Percentiles rank a stretch among this genome's conserved stretches.
Conservation (phyloP, 2,888 invertebrate species). For the Hypomecis punctinalis region DNA sequence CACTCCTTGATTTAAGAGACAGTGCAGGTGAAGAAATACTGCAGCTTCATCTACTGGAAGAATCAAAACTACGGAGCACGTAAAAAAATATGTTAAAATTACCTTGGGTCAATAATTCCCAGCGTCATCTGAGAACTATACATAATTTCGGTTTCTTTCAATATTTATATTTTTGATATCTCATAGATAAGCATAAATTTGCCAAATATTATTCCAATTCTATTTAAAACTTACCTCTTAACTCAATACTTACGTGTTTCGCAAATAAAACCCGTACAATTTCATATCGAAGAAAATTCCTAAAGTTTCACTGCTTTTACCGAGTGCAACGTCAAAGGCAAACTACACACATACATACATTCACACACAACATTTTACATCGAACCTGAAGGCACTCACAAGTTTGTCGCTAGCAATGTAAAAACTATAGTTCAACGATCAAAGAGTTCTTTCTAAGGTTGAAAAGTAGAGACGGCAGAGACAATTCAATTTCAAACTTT, state of each 20-base stretch:
- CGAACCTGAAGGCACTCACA: slow-evolving; percentile 33
- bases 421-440: slow-evolving; percentile 22
- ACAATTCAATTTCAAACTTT: slow-evolving; percentile 33
- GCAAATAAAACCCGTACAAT: slow-evolving; percentile 8
- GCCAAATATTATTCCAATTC: not conserved
- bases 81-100: no score
- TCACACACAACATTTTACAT: slow-evolving; percentile 14
- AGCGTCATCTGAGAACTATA: no score
- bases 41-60: no score
- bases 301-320: slow-evolving; percentile 23
- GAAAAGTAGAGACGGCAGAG: slow-evolving; percentile 13
- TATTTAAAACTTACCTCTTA: not conserved
- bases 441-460: slow-evolving; percentile 24
- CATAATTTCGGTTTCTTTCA: no score
- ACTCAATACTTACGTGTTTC: not conserved
- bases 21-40: no score
- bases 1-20: no score
- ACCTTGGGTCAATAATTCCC: no score
- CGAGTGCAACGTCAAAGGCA: slow-evolving; percentile 29
- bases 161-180: no score
- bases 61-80: no score
- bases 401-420: slow-evolving; percentile 38
- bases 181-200: no score
- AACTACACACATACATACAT: not conserved
- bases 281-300: slow-evolving; percentile 17